Evolutionary conservation across 2,113 vertebrate genomes (phyloP).

Genomic region (Pelmatolapia mariae): DNA sequence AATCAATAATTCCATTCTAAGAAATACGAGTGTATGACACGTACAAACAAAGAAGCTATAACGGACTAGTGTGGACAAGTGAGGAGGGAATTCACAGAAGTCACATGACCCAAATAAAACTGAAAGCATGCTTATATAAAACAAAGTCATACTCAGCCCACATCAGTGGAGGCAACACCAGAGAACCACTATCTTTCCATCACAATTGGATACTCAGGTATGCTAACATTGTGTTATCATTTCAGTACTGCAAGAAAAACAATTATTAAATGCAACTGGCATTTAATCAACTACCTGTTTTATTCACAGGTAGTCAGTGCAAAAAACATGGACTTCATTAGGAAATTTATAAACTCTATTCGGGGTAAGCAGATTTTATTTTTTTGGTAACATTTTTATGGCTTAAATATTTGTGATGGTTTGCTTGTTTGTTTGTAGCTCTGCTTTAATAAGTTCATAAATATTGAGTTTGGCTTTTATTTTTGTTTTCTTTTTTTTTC

Average conservation of each 20-base stretch:
- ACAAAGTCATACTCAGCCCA: neutral
- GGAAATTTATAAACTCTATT: fast-evolving
- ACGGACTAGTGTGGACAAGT: neutral
- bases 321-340: neutral
- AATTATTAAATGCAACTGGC: neutral
- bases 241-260: neutral
- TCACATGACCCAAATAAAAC: neutral
- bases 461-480: fast-evolving
- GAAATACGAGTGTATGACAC: neutral
- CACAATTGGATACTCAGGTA: neutral
- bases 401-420: neutral
- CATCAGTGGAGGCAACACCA: neutral
- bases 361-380: fast-evolving
- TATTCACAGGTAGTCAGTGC: neutral
- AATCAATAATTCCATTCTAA: neutral
- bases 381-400: neutral
- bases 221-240: neutral
- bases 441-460: neutral
- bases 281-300: neutral
- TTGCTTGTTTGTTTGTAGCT: neutral
- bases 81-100: fast-evolving
- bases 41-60: neutral
- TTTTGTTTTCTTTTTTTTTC: too few species aligned
- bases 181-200: fast-evolving
- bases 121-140: neutral